Percentiles rank a stretch among this genome's conserved stretches.
Evolutionary conservation across 37 sponge, comb jelly and placozoan genomes (phyloP).

Genomic region (Lycopodina hypogea): DNA sequence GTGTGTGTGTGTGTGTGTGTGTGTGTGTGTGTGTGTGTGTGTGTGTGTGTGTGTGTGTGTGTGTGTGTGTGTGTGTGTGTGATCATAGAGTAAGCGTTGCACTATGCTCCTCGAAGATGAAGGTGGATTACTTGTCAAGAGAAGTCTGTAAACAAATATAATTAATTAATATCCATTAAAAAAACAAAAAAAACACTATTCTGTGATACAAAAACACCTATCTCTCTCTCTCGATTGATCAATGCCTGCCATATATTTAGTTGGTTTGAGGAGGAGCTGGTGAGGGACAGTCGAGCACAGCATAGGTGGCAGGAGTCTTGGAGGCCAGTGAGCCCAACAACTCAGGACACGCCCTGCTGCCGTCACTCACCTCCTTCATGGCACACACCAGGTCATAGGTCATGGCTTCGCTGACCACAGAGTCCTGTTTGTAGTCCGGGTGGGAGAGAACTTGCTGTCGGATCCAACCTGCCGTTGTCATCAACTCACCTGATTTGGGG

Average conservation of each 20-base stretch:
- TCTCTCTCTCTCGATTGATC: not conserved
- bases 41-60: too few species aligned
- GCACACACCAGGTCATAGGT: slow-evolving; percentile 66
- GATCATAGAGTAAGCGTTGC: slow-evolving; percentile 28
- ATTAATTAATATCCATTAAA: not conserved
- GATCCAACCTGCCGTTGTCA: slow-evolving; percentile 90
- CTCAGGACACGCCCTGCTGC: slow-evolving; percentile 39
- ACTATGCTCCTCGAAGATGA: slow-evolving; percentile 37
- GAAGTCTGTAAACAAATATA: not conserved
- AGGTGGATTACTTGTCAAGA: slow-evolving; percentile 26
- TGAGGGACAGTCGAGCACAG: slow-evolving; percentile 23
- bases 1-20: too few species aligned
- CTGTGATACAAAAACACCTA: not conserved
- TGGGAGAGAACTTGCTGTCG: slow-evolving; percentile 75
- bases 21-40: too few species aligned
- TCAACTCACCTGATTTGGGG: slow-evolving; percentile 83
- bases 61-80: not conserved
- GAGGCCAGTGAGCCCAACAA: slow-evolving; percentile 60
- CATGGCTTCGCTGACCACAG: slow-evolving; percentile 82
- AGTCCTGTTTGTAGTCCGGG: slow-evolving; percentile 90
- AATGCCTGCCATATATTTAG: too few species aligned
- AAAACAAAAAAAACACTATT: not conserved
- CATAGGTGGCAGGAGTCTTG: slow-evolving; percentile 31
- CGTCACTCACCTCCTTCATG: slow-evolving; percentile 43
- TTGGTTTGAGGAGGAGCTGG: not conserved